These are phyloP conservation scores for Oreotrochilus melanogaster DNA, from an alignment of 2,113 vertebrate genomes.

Conservation along the genomic window DNA sequence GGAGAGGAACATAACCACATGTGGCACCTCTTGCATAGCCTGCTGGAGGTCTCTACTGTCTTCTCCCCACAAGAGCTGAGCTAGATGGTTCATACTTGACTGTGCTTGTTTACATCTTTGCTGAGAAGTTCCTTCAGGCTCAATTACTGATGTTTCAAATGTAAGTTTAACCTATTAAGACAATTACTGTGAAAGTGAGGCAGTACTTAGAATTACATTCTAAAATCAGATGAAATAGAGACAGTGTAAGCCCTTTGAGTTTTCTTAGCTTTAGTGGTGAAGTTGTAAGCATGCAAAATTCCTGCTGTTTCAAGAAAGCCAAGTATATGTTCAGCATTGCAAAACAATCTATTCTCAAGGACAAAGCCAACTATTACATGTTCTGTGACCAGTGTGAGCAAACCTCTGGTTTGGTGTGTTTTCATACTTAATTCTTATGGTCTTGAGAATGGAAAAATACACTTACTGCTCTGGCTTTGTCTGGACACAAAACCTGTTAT, in stretches of 20 bases:
- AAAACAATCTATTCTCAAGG: slow-evolving; percentile 16
- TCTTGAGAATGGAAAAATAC: slow-evolving; percentile 40
- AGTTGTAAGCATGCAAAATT: slow-evolving; percentile 13
- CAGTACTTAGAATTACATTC: background rate
- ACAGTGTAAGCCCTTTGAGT: background rate
- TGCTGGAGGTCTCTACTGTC: slow-evolving; percentile 80
- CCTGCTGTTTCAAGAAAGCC: slow-evolving; percentile 22
- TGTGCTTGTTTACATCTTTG: slow-evolving; percentile 64
- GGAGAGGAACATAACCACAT: slow-evolving; percentile 90
- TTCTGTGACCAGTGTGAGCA: slow-evolving; percentile 18
- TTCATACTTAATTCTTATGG: slow-evolving; percentile 26
- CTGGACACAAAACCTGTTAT: background rate
- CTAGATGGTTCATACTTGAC: slow-evolving; percentile 81
- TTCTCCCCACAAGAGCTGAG: slow-evolving; percentile 88
- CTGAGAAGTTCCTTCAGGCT: slow-evolving; percentile 52
- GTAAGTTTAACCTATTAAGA: slow-evolving; percentile 90
- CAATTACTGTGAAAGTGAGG: background rate
- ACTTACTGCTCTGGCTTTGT: background rate
- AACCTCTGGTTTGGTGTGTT: slow-evolving; percentile 51
- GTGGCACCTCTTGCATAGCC: slow-evolving; percentile 81
- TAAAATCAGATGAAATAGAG: background rate
- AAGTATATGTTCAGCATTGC: background rate
- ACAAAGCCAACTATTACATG: slow-evolving; percentile 50
- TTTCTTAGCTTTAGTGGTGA: background rate
- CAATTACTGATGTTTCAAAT: slow-evolving; percentile 83